A percentile compares a stretch with the other conserved stretches of the same genome.
Evolutionary conservation across 1,140 invertebrate genomes (phyloP).

Genomic region (Caenorhabditis latens): DNA sequence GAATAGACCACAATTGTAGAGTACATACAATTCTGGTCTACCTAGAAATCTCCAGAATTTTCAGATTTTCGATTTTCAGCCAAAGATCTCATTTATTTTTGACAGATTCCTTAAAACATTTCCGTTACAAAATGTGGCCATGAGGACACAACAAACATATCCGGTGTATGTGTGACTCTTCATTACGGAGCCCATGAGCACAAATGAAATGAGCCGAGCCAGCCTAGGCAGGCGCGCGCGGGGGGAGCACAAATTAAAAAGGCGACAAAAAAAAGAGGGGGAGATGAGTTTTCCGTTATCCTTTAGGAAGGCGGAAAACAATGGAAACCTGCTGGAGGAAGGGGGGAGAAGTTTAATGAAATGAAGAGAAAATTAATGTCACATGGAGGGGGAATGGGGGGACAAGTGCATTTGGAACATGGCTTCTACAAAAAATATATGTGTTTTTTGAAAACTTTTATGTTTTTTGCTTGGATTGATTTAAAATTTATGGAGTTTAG

Average conservation of each 20-base stretch:
- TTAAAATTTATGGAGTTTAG: conserved; percentile 6
- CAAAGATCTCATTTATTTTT: no score
- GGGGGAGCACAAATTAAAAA: conserved; percentile 38
- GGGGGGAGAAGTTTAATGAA: conserved; percentile 11
- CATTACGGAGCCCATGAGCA: background rate
- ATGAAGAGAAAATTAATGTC: background rate
- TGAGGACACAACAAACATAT: conserved; percentile 1
- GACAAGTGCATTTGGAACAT: background rate
- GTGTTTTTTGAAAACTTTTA: background rate
- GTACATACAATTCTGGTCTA: no score
- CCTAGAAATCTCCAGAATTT: no score
- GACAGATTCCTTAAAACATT: no score
- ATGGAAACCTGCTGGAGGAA: background rate
- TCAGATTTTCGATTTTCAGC: no score
- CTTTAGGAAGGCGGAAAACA: background rate
- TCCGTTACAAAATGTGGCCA: no score
- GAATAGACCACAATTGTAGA: no score
- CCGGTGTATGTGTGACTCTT: background rate
- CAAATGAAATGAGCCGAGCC: conserved; percentile 31
- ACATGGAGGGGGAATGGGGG: background rate
- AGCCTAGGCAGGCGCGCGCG: background rate
- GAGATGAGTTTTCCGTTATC: no score
- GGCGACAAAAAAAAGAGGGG: background rate
- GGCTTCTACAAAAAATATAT: background rate
- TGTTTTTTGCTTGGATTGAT: background rate